Conservation (phyloP, 2,797 vertebrate species). For the Glossophaga mutica region DNA sequence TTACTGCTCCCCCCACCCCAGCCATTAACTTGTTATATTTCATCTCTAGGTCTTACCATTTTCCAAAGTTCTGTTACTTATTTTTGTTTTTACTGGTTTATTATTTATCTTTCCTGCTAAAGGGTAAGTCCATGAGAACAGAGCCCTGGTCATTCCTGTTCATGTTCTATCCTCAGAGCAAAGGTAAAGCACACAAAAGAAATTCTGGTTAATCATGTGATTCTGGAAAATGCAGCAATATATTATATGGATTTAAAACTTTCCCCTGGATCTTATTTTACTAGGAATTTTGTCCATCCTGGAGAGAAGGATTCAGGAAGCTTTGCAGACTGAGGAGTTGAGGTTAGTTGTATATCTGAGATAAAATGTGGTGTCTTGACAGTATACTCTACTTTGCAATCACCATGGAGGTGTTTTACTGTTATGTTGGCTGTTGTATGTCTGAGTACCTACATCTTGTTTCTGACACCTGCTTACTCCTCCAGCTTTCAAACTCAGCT, state of each 20-base stretch:
- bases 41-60: background rate
- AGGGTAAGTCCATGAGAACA: background rate
- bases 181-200: background rate
- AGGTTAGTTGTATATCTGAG: background rate
- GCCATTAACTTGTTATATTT: background rate
- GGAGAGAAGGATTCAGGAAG: background rate
- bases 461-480: background rate
- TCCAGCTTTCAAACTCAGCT: background rate
- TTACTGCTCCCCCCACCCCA: too few species aligned
- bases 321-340: background rate
- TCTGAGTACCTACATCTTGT: background rate
- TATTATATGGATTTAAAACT: background rate
- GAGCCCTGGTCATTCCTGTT: background rate
- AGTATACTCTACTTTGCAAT: too few species aligned
- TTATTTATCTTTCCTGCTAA: background rate
- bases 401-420: background rate
- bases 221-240: background rate
- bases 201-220: background rate
- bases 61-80: background rate
- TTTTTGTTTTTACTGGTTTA: slow-evolving; percentile 11
- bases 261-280: background rate
- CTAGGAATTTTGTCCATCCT: background rate
- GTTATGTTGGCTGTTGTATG: background rate
- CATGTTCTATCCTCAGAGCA: background rate
- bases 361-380: background rate